phyloP scores from a whole-genome alignment of 2,113 vertebrate genomes.

The Patagioenas fasciata region DNA sequence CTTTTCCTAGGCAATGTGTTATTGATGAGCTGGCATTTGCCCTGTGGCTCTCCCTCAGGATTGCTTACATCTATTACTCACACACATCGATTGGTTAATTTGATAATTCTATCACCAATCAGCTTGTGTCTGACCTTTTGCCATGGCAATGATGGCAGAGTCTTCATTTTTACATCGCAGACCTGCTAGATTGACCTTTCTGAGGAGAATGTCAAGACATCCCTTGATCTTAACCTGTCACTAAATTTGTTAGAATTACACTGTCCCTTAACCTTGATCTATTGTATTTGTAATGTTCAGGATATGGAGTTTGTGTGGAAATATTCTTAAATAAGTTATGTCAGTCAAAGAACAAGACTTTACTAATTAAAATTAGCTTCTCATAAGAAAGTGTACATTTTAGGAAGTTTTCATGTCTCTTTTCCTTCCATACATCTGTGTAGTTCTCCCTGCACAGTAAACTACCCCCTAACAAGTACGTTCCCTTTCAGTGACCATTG shows the following conservation, averaged over 20 bases:
- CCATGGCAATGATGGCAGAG: constrained; percentile 93
- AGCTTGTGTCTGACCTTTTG: constrained; percentile 98
- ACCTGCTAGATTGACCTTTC: constrained; percentile 93
- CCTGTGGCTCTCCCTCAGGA: constrained; percentile 83
- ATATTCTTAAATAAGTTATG: constrained; percentile 26
- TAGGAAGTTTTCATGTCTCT: neutral
- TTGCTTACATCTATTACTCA: constrained; percentile 85
- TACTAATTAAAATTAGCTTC: neutral
- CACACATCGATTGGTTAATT: constrained; percentile 96
- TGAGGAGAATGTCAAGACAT: constrained; percentile 93
- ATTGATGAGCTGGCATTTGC: constrained; percentile 93
- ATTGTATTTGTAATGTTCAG: constrained; percentile 64
- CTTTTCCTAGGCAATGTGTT: constrained; percentile 79
- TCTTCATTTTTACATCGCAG: constrained; percentile 89
- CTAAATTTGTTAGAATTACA: constrained; percentile 87
- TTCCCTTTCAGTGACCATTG: neutral
- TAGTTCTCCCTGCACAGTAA: neutral
- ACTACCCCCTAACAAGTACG: neutral
- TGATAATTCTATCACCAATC: constrained; percentile 99
- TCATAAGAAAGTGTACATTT: neutral
- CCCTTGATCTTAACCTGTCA: constrained; percentile 92
- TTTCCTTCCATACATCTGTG: neutral
- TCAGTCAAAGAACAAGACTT: neutral
- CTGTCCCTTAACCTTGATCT: constrained; percentile 86
- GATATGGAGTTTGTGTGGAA: constrained; percentile 42